Conservation (phyloP, 2,888 invertebrate species). For the Caenorhabditis sp. region DNA sequence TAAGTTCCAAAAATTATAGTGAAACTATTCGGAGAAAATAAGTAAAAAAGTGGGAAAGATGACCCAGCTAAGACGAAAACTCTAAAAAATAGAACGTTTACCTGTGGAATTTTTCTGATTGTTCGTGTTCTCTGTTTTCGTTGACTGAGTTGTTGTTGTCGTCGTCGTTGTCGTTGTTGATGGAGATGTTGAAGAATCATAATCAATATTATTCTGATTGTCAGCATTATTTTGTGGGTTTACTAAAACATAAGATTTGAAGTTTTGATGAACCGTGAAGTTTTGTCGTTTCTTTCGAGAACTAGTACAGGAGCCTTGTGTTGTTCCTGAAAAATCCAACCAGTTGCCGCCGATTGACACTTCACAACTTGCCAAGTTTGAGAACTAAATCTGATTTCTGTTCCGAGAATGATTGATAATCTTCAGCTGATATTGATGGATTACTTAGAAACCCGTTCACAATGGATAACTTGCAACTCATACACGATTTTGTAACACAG, state of each 20-base stretch:
- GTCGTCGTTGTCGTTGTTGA: no score
- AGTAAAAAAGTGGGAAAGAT: no score
- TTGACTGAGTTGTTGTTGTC: no score
- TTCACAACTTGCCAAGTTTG: slow-evolving; percentile 8
- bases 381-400: slow-evolving; percentile 22
- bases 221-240: slow-evolving; percentile 6
- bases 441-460: slow-evolving; percentile 42
- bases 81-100: no score
- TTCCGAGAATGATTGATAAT: slow-evolving; percentile 25
- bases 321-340: slow-evolving; percentile 14
- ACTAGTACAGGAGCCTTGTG: slow-evolving; percentile 19
- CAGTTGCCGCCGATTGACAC: background rate
- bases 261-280: background rate
- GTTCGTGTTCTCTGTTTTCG: no score
- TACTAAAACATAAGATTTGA: background rate
- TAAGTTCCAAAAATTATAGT: no score
- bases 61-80: no score
- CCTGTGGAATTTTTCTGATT: no score
- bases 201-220: background rate
- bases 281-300: slow-evolving; percentile 12
- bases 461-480: slow-evolving; percentile 50
- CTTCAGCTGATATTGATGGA: slow-evolving; percentile 20
- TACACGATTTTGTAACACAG: slow-evolving; percentile 38
- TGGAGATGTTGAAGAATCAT: slow-evolving; percentile 14
- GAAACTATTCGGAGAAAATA: no score